Evolutionary conservation across 53 echinoderm and acorn worm genomes (phyloP).

Genomic region (Henricia sp.): DNA sequence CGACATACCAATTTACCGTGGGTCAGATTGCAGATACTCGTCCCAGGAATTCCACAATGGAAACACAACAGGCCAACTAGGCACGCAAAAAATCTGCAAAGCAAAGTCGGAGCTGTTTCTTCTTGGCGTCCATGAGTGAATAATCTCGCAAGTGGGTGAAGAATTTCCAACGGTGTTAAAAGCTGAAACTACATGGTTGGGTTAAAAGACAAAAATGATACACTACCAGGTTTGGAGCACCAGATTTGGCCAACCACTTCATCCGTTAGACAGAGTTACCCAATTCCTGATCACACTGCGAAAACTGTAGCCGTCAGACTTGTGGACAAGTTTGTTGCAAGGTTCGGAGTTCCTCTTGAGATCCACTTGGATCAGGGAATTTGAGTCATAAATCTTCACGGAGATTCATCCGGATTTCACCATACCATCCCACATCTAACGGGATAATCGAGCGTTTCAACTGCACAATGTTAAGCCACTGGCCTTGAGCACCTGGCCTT

Average conservation of each 20-base stretch:
- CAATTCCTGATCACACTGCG: conserved; percentile 56
- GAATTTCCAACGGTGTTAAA: conserved; percentile 16
- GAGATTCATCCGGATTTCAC: conserved; percentile 50
- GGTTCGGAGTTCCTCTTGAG: conserved; percentile 59
- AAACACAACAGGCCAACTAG: conserved; percentile 12
- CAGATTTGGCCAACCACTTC: background rate
- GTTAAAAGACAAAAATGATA: conserved; percentile 18
- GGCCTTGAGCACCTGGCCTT: conserved; percentile 42
- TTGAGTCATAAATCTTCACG: conserved; percentile 52
- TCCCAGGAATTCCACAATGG: background rate
- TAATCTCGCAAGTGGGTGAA: conserved; percentile 29
- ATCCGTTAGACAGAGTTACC: too few species aligned
- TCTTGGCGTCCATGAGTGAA: conserved; percentile 8
- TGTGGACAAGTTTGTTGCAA: conserved; percentile 47
- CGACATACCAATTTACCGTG: background rate
- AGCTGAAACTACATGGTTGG: conserved; percentile 6
- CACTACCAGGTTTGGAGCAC: conserved; percentile 49
- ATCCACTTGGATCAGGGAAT: conserved; percentile 67
- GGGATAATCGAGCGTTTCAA: conserved; percentile 70
- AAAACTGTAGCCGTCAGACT: conserved; percentile 43
- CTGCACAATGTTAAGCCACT: conserved; percentile 51
- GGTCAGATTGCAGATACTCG: background rate
- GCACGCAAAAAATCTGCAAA: background rate
- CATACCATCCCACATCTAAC: conserved; percentile 59
- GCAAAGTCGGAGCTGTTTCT: background rate